These are phyloP conservation scores for Cerastoderma edule DNA, from an alignment of 2,888 invertebrate genomes.

Conservation along the genomic window DNA sequence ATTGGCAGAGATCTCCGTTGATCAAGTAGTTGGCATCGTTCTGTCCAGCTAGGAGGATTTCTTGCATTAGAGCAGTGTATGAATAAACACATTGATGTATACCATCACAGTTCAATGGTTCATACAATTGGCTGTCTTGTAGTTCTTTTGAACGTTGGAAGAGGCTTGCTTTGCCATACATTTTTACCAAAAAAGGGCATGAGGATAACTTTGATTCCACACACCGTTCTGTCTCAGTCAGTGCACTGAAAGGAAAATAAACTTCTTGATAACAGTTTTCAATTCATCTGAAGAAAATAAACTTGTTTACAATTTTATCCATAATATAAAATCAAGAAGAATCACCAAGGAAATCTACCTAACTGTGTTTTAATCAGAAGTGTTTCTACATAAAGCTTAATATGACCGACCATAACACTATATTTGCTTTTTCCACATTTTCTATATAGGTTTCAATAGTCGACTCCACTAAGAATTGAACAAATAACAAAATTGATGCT, in stretches of 20 bases:
- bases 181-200: conserved; percentile 36
- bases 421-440: no score
- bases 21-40: background rate
- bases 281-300: no score
- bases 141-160: conserved; percentile 4
- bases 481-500: no score
- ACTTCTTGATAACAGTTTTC: background rate
- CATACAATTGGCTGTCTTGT: background rate
- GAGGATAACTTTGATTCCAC: conserved; percentile 21
- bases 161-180: conserved; percentile 27
- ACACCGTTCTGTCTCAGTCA: conserved; percentile 27
- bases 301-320: no score
- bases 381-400: no score
- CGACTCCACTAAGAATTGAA: no score
- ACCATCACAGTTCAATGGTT: conserved; percentile 10
- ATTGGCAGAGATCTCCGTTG: conserved; percentile 1
- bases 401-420: no score
- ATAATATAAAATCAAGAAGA: no score
- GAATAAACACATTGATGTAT: conserved; percentile 33
- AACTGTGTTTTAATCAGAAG: background rate
- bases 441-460: no score
- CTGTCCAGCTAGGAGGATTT: conserved; percentile 3
- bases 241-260: conserved; percentile 29
- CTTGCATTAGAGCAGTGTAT: conserved; percentile 12
- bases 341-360: background rate